phyloP scores from a whole-genome alignment of 2,888 invertebrate genomes.

The Coenonympha arcania region DNA sequence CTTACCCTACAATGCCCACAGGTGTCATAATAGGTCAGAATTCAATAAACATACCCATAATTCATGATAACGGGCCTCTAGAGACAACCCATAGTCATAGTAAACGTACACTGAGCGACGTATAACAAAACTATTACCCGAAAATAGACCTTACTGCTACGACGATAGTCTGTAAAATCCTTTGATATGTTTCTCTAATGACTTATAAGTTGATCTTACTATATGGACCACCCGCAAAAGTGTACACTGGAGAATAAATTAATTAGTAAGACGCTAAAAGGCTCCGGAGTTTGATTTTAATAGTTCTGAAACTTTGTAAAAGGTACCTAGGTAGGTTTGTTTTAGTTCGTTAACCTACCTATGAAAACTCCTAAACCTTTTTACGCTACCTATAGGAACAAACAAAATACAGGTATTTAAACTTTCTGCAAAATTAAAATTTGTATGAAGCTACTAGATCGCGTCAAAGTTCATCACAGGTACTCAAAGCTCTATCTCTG shows the following conservation, averaged over 20 bases:
- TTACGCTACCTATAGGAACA: too few relatives aligned
- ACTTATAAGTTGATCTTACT: not conserved
- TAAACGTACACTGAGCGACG: not conserved
- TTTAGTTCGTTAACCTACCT: too few relatives aligned
- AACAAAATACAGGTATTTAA: too few relatives aligned
- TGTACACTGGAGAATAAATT: constrained; percentile 19
- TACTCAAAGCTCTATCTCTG: too few relatives aligned
- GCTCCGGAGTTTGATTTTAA: constrained; percentile 14
- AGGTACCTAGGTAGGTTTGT: too few relatives aligned
- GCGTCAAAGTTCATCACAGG: too few relatives aligned
- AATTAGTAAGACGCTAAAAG: constrained; percentile 21
- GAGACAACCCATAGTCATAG: constrained; percentile 5
- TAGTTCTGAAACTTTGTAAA: constrained; percentile 13
- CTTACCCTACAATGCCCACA: constrained; percentile 4
- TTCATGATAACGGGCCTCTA: constrained; percentile 12
- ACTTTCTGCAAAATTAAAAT: too few relatives aligned
- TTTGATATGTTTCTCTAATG: not conserved
- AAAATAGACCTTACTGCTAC: not conserved
- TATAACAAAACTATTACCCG: not conserved
- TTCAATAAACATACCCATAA: constrained; percentile 16
- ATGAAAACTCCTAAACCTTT: too few relatives aligned
- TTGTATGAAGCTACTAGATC: too few relatives aligned
- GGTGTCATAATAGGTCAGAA: constrained; percentile 11
- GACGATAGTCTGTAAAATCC: not conserved
- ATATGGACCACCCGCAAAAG: constrained; percentile 7